Evolutionary conservation across 2,797 vertebrate species (phyloP).

Genomic region (Paedocypris micromegethes): DNA sequence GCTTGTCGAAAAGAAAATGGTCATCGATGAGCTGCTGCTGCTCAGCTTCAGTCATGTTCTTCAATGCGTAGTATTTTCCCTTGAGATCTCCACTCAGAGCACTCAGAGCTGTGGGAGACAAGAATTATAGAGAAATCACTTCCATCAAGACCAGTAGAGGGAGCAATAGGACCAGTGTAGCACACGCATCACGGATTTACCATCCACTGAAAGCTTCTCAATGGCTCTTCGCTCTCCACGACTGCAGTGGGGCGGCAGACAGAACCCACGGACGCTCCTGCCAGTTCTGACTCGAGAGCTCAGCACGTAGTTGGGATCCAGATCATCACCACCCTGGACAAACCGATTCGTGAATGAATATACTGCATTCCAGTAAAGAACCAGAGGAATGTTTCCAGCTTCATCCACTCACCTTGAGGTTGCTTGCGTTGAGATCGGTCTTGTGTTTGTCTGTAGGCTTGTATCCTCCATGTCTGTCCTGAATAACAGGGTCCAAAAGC

Average conservation of each 20-base stretch:
- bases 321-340: conserved; percentile 85
- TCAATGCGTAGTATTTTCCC: conserved; percentile 87
- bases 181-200: conserved; percentile 55
- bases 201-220: conserved; percentile 86
- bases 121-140: too few species aligned
- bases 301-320: conserved; percentile 89
- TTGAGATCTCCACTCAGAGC: conserved; percentile 86
- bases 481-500: conserved; percentile 84
- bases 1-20: conserved; percentile 96
- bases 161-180: conserved; percentile 8
- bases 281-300: conserved; percentile 93
- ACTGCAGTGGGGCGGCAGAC: conserved; percentile 93
- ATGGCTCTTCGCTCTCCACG: conserved; percentile 87
- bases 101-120: conserved; percentile 69
- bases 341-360: background rate
- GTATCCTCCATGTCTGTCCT: conserved; percentile 91
- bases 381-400: background rate
- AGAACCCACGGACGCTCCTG: conserved; percentile 88
- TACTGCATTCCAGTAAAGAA: too few species aligned
- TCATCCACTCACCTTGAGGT: conserved; percentile 77
- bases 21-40: conserved; percentile 96
- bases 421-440: conserved; percentile 81
- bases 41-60: conserved; percentile 88
- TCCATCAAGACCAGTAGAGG: conserved; percentile 50
- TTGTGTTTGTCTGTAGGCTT: conserved; percentile 93